Base-by-base conservation (phyloP, 2,113 vertebrate genomes). In the Dicentrarchus labrax region DNA sequence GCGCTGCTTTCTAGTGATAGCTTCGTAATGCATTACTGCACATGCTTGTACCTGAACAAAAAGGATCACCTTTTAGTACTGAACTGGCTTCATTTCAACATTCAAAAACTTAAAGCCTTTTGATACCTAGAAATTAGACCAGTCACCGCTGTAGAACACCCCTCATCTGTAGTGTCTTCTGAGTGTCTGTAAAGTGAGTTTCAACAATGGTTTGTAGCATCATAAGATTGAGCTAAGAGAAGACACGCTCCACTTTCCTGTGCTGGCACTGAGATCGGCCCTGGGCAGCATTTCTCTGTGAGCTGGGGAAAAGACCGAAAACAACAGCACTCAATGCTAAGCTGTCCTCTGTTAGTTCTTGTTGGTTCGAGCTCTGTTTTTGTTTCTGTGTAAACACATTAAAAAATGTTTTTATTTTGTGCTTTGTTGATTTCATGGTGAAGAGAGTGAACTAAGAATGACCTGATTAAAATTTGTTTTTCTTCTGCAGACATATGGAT, bases 1-100 rank as follows among this genome's bases (percentile, higher is more conserved):
- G 74, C 68, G 72, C 85, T 87, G 80, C 86, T 92, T 88, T 76
- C 54, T 90, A 89, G 80, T 80, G 65, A 90, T 83, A 88, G 88
- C 81, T 88, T 85, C 45, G 41, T 82, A 74, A 84, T 77, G 70
- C 84, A 88, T 84, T 84, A 76, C 82, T 75, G 89, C 84, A 90
- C 76, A 88, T 65, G 77, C 89, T 84, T 85, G 84, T 69, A 80
- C 76, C 73, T 76, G 66, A 84, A 30, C 30, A 30, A 83, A 80
- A 30, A 80, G 62, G 72, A n/a, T 82, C 78, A 80, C 48, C 15
- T 78, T 75, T 84, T 38, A 69, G 51, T 47, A 19, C 43, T 41
- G 72, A 75, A 74, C 48, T 45, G 87, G 69, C 68, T 86, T 71
- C 70, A 54, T 70, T 66, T 65, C 51, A 64, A 24, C 79, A 67